Base-by-base conservation (phyloP, 2,113 vertebrate species). In the Tautogolabrus adspersus region DNA sequence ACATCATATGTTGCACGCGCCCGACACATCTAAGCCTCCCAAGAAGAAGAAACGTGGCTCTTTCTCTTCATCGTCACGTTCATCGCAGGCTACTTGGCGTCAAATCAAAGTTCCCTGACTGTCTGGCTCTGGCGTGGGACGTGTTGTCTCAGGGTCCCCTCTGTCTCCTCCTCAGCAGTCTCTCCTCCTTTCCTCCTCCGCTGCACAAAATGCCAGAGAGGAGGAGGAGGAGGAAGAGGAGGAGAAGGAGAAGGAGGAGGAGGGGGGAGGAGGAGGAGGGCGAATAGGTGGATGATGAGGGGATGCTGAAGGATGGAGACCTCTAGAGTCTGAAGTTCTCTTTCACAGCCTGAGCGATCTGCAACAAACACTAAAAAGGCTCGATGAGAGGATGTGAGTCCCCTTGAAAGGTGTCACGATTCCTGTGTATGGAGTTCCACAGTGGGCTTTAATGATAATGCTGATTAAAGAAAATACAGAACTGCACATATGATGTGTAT, bases 271-370 rank as follows among this genome's bases (percentile, higher is more conserved):
- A 81, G 87, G 76, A 54, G 74, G 77, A 70, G 77, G 83, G 75
- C 9, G 87, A 57, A 77, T 66, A 89, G 91, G 92, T 85, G 89
- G 82, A 83, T 80, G 88, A 73, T 73, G 91, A 82, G 87, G 87
- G 92, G 92, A 93, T 93, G 91, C 89, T 91, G 94, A 93, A 94
- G 93, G 93, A 95, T 93, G 94, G 94, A 93, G 94, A 95, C 93
- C 95, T 93, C 95, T 95, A 95, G 91, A 95, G 94, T 94, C 92
- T 83, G 86, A 92, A 93, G 85, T 88, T 92, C 86, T 92, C 78
- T 82, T 79, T 65, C 84, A 83, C 89, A 88, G 75, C 62, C 60
- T 44, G 74, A 67, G 69, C 77, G 79, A 74, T 72, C 54, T 75
- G 67, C 75, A 77, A 73, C 72, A 57, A 34, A 67, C 65, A 70